These are phyloP conservation scores for Phymatocera aterrima DNA, from an alignment of 2,888 invertebrate species.

Conservation along the genomic window DNA sequence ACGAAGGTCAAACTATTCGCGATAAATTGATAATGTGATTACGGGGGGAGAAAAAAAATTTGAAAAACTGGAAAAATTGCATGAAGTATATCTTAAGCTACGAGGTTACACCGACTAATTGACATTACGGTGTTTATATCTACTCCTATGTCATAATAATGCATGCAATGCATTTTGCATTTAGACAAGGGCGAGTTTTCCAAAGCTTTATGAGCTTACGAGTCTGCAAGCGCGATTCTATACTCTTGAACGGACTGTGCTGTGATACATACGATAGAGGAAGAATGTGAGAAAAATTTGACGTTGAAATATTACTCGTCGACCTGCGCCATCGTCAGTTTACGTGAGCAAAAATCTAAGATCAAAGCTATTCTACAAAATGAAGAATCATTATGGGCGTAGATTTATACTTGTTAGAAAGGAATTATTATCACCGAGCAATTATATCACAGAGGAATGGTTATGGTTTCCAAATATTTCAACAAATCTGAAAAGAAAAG, in stretches of 20 bases:
- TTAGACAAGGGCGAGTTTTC: background rate
- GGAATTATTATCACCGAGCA: background rate
- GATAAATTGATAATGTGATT: too few species aligned
- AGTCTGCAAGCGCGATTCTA: background rate
- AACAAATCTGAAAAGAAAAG: too few species aligned
- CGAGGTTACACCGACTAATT: too few species aligned
- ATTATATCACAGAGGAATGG: background rate
- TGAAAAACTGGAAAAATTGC: too few species aligned
- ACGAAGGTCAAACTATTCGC: too few species aligned
- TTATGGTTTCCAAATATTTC: background rate
- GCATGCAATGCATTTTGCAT: background rate
- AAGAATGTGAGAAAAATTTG: slow-evolving; percentile 15
- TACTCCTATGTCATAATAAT: background rate
- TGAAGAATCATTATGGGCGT: background rate
- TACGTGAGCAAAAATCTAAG: background rate
- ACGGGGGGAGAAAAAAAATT: too few species aligned
- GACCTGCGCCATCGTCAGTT: background rate
- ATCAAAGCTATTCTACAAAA: background rate
- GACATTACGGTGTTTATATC: too few species aligned
- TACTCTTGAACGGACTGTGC: background rate
- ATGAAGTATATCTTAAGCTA: too few species aligned
- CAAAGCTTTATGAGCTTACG: background rate
- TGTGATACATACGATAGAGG: background rate
- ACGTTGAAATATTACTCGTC: slow-evolving; percentile 23
- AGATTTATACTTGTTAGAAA: background rate